Conservation (phyloP, 2,797 vertebrate genomes). For the Acanthiza pusilla region DNA sequence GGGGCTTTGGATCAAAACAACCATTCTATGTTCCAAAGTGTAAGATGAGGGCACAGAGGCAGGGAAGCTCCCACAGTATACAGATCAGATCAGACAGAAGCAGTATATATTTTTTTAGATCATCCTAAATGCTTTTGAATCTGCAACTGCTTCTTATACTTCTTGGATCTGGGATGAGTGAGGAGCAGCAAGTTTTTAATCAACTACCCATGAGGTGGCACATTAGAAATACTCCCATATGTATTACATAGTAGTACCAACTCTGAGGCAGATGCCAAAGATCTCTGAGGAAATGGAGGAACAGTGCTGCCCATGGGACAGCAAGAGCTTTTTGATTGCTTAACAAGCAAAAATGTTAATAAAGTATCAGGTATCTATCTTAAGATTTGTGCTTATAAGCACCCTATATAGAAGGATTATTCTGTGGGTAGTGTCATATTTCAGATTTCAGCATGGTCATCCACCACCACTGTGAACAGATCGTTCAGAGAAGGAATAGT, state of each 20-base stretch:
- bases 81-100: neutral
- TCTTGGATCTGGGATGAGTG: neutral
- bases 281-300: neutral
- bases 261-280: neutral
- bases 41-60: neutral
- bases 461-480: neutral
- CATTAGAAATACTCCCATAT: neutral
- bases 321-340: neutral
- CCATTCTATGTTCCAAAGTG: neutral
- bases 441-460: neutral
- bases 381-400: neutral
- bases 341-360: fast-evolving
- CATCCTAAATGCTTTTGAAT: neutral
- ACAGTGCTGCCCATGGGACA: neutral
- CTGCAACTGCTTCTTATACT: neutral
- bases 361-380: neutral
- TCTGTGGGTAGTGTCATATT: neutral
- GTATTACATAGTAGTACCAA: neutral
- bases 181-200: neutral
- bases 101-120: neutral
- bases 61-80: neutral
- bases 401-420: neutral
- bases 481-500: neutral
- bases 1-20: neutral
- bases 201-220: neutral